These are phyloP conservation scores for Amblyraja radiata DNA, from an alignment of 2,797 vertebrate species.

Conservation along the genomic window DNA sequence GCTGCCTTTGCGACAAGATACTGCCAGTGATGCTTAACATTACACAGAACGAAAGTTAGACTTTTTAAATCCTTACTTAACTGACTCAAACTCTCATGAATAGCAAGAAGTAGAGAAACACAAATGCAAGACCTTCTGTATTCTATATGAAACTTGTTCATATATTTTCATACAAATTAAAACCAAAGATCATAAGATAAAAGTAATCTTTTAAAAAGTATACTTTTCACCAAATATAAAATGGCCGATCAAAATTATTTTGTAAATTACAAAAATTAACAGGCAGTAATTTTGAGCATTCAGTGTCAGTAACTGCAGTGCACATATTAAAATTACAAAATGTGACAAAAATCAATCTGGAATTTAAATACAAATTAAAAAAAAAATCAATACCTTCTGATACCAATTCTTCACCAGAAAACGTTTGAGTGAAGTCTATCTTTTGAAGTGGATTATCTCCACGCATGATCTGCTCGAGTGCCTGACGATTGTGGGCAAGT, in stretches of 20 bases:
- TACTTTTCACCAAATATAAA: neutral
- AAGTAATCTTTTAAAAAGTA: neutral
- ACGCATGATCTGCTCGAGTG: constrained; percentile 62
- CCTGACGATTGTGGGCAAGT: constrained; percentile 57
- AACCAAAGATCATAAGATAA: neutral
- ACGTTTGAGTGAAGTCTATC: constrained; percentile 73
- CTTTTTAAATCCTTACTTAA: no score
- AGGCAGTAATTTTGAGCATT: neutral
- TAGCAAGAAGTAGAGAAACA: neutral
- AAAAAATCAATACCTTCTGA: constrained; percentile 67
- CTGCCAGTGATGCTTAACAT: neutral
- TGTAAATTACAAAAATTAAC: neutral
- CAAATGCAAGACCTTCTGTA: neutral
- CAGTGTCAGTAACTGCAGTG: neutral
- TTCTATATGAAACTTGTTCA: neutral
- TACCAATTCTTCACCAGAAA: constrained; percentile 73
- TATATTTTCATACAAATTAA: neutral
- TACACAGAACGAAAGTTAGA: no score
- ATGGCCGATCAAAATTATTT: no score
- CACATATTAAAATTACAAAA: neutral
- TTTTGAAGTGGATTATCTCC: constrained; percentile 70
- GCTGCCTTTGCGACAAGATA: neutral
- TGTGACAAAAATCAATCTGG: neutral
- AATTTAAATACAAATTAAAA: neutral
- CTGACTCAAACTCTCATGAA: no score